Conservation (phyloP, 2,113 vertebrate species). For the Catharus minimus region DNA sequence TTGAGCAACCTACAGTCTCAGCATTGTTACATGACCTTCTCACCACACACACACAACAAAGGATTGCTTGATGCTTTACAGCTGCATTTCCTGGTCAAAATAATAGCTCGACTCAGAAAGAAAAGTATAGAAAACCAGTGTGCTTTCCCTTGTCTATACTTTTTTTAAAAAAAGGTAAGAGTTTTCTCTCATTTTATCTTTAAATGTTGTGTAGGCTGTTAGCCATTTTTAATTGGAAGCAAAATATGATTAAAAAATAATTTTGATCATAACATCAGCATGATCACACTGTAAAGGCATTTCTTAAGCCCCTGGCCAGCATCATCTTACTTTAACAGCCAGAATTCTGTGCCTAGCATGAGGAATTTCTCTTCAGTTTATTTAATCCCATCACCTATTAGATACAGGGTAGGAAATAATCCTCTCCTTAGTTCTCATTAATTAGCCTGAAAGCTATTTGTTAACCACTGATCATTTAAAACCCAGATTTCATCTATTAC, state of each 20-base stretch:
- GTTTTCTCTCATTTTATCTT: neutral
- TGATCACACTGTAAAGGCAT: neutral
- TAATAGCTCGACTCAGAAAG: neutral
- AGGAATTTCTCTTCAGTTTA: neutral
- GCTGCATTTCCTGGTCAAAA: neutral
- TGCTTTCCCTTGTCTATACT: neutral
- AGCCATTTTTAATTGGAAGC: neutral
- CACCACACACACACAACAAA: neutral
- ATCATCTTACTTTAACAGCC: neutral
- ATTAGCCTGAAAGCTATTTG: neutral
- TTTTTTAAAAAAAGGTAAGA: neutral
- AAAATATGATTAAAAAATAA: neutral
- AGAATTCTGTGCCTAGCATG: neutral
- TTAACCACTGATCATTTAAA: neutral
- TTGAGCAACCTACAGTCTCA: neutral
- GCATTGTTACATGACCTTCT: slow-evolving; percentile 7
- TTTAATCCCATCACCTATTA: neutral
- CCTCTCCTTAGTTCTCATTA: neutral
- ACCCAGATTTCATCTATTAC: neutral
- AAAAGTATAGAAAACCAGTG: neutral
- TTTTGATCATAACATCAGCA: neutral
- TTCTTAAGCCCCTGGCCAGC: neutral
- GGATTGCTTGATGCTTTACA: neutral
- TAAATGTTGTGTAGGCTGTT: neutral
- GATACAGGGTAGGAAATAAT: neutral